Evolutionary conservation across 2,113 vertebrate species (phyloP).

Genomic region (Gallinago paraguaiae): DNA sequence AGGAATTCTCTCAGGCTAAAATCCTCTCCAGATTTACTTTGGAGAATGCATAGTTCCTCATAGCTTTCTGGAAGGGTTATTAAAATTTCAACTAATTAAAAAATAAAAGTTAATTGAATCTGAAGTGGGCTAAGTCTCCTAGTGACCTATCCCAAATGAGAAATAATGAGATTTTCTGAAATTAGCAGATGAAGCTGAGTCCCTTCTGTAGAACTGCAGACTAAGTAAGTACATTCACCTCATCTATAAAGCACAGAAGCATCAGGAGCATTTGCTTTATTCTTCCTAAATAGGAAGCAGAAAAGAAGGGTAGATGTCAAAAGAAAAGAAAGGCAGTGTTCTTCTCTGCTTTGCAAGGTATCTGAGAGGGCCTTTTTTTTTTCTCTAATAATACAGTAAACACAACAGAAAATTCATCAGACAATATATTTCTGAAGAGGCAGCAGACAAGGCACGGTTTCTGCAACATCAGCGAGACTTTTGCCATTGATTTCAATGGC

Average conservation of each 20-base stretch:
- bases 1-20: background rate
- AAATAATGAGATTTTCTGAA: conserved; percentile 23
- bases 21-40: background rate
- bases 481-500: background rate
- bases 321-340: background rate
- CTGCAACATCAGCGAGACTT: background rate
- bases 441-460: background rate
- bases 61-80: background rate
- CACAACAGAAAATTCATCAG: background rate
- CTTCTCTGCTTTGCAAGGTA: background rate
- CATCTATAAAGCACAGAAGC: background rate
- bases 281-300: background rate
- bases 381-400: background rate
- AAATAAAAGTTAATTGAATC: conserved; percentile 38
- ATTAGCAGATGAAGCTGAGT: background rate
- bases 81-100: conserved; percentile 40
- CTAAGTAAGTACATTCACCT: background rate
- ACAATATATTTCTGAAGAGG: background rate
- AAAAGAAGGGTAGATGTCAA: background rate
- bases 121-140: conserved; percentile 12
- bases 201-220: background rate
- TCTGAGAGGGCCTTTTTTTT: background rate
- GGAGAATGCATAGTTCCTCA: background rate
- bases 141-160: conserved; percentile 3
- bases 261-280: background rate